Conservation (phyloP, 2,888 invertebrate genomes). For the Drymonia ruficornis region DNA sequence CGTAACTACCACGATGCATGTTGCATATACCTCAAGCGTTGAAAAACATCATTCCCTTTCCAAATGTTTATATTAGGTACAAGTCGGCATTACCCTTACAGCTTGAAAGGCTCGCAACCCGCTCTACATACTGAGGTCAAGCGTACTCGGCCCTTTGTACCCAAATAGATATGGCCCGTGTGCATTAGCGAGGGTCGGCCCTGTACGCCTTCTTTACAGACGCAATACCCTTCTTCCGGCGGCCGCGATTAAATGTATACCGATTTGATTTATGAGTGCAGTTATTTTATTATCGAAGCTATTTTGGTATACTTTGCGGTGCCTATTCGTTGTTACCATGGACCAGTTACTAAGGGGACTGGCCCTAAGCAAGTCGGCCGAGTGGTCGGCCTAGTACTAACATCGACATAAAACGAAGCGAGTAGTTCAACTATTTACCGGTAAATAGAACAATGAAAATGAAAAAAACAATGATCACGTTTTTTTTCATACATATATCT, state of each 20-base stretch:
- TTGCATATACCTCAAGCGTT: too few relatives aligned
- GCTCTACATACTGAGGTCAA: conserved; percentile 67
- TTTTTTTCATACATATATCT: too few relatives aligned
- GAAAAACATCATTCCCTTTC: neutral
- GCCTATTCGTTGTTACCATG: too few relatives aligned
- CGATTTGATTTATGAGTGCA: conserved; percentile 79
- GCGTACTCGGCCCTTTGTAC: conserved; percentile 71
- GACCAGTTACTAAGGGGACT: too few relatives aligned
- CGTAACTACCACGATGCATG: too few relatives aligned
- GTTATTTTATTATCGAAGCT: conserved; percentile 55
- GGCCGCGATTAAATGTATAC: conserved; percentile 73
- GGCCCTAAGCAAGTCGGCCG: too few relatives aligned
- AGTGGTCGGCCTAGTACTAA: too few relatives aligned
- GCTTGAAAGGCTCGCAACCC: conserved; percentile 23
- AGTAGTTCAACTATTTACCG: too few relatives aligned
- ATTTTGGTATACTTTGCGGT: neutral
- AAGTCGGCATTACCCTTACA: conserved; percentile 25
- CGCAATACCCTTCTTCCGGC: neutral
- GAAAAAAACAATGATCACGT: too few relatives aligned
- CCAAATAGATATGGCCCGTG: conserved; percentile 74
- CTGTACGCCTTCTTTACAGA: conserved; percentile 56
- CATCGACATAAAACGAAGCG: too few relatives aligned
- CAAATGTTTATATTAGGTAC: neutral
- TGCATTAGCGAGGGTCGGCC: conserved; percentile 76
- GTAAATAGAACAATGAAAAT: too few relatives aligned